A percentile compares a stretch with the other conserved stretches of the same genome.
Conservation (phyloP, 2,888 invertebrate genomes). For the Pecten maximus region DNA sequence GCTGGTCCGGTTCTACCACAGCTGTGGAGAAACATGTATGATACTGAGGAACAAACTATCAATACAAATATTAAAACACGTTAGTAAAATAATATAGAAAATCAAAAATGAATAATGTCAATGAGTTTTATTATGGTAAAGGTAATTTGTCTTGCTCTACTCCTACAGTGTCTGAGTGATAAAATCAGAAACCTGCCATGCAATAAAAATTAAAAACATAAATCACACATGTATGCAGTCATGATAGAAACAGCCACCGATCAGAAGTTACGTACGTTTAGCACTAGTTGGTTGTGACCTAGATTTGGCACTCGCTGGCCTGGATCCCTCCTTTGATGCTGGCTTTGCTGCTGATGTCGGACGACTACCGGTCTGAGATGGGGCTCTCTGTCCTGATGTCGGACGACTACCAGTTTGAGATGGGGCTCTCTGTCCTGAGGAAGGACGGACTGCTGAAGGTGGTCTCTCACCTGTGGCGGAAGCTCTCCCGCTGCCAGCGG, state of each 20-base stretch:
- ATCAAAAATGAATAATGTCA: too few relatives aligned
- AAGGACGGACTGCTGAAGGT: conserved; percentile 52
- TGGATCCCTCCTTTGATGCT: conserved; percentile 51
- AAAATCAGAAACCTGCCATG: too few relatives aligned
- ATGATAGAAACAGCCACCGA: too few relatives aligned
- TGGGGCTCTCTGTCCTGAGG: conserved; percentile 42
- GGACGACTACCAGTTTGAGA: conserved; percentile 50
- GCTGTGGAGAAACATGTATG: neutral
- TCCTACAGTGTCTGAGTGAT: too few relatives aligned
- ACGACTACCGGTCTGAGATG: conserved; percentile 49
- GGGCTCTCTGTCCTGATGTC: conserved; percentile 44
- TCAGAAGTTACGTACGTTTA: conserved; percentile 43
- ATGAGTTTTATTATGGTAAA: too few relatives aligned
- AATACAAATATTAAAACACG: neutral
- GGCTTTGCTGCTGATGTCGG: conserved; percentile 49
- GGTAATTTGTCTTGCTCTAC: too few relatives aligned
- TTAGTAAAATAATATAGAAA: neutral
- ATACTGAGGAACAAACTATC: too few relatives aligned
- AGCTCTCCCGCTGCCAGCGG: conserved; percentile 56
- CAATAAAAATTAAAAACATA: too few relatives aligned
- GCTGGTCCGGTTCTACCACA: neutral
- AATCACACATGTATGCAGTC: too few relatives aligned
- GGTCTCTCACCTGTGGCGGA: conserved; percentile 56
- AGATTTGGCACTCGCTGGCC: conserved; percentile 63
- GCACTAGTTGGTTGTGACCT: conserved; percentile 58